Evolutionary conservation across 2,888 invertebrate species (phyloP), one percentile per base, ranked within the genome.

Genomic region (Acanthosepion esculentum): DNA sequence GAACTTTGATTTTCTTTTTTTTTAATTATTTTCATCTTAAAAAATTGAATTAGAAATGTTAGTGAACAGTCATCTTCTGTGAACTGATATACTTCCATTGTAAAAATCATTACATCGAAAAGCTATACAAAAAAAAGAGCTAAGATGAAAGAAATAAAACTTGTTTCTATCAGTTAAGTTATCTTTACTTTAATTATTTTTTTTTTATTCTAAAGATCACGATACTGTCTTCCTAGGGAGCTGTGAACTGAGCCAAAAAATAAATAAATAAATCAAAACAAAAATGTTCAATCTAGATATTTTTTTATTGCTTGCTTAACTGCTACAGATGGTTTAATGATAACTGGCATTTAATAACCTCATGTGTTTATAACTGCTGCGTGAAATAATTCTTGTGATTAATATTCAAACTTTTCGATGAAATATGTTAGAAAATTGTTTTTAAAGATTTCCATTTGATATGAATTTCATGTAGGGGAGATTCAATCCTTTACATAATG

Each of bases 71-170:
- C 78, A n/a, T n/a, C 23, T n/a, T 78, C n/a, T 78, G 78, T 78
- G n/a, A 78, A 78, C 78, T 78, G n/a, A 78, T 59, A 78, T n/a
- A 78, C 78, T 78, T 78, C 78, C 78, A 78, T 59, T 78, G n/a
- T n/a, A n/a, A 78, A 78, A 78, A 78, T 78, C 78, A 78, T 78
- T 78, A 78, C 78, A 78, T 78, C 78, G 78, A 78, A 78, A 78
- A 78, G 78, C 78, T 78, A 78, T 78, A 78, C 10, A 78, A 29
- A 78, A 29, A 5, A 12, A 26, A n/a, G 26, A 78, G 78, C 15
- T 33, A 78, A 33, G 78, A 78, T 78, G n/a, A 33, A 78, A 78
- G n/a, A 78, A 78, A n/a, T 78, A 18, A 55, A 59, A 59, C 59
- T 59, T 59, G 59, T 20, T 59, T 59, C 59, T 59, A 59, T 59